A percentile compares a stretch with the other conserved stretches of the same genome.
Evolutionary conservation across 2,888 invertebrate species (phyloP).

Genomic region (Dasysyrphus tricinctus): DNA sequence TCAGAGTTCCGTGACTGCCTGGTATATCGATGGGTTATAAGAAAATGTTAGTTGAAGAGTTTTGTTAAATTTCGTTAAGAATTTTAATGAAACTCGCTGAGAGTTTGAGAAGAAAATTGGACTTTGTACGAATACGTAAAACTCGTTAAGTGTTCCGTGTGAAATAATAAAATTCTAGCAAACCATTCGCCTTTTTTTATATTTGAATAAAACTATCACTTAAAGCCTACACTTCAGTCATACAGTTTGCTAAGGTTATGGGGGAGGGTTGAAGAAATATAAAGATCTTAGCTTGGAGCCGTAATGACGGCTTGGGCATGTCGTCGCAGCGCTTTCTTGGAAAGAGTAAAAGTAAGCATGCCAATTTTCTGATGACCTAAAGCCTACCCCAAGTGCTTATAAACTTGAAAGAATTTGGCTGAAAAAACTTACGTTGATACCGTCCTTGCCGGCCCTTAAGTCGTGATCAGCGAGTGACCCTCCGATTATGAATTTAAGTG

Average conservation of each 20-base stretch:
- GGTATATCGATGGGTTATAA: too few species aligned
- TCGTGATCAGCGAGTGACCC: background rate
- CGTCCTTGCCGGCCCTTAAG: constrained; percentile 1
- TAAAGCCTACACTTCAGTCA: background rate
- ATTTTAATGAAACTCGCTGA: background rate
- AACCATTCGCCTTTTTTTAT: too few species aligned
- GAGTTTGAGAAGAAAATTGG: background rate
- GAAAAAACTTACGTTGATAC: constrained; percentile 1
- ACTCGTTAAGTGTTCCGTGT: background rate
- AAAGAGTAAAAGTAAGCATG: background rate
- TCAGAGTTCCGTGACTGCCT: too few species aligned
- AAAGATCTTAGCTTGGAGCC: background rate
- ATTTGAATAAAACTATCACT: background rate
- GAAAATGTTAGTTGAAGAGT: too few species aligned
- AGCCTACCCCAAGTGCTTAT: background rate
- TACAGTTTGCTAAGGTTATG: background rate
- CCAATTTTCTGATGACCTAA: background rate
- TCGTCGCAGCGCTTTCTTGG: background rate
- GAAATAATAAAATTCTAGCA: background rate
- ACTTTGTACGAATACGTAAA: background rate
- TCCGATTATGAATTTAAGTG: background rate
- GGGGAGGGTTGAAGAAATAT: background rate
- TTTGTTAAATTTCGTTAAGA: background rate
- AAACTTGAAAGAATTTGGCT: background rate
- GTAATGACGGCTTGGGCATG: background rate